Base-by-base conservation (phyloP, 2,113 vertebrate species). In the Corythornis vintsioides region DNA sequence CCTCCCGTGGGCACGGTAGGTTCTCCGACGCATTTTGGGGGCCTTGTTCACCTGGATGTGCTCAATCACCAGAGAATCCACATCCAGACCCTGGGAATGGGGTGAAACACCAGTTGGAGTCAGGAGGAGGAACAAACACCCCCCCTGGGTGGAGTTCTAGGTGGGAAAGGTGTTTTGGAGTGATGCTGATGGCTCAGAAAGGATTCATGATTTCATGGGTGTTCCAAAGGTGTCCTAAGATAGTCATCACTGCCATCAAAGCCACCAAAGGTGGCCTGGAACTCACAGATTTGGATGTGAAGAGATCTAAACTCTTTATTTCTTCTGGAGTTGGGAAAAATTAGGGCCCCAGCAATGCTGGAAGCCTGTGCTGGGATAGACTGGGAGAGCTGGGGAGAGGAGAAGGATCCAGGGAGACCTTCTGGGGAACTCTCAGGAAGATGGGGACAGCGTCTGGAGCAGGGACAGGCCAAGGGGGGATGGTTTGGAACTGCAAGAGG, bases 11-110 rank as follows among this genome's bases (percentile, higher is more conserved):
- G 99, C 99, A 14, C 99, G 97, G 97, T 99, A 99, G 0, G 99
- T 99, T 21, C 99, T 98, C 2, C 99, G 92, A 60, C 99, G 98
- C 99, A 99, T 99, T 96, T 99, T 99, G 35, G 99, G 99, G 21
- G 99, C 99, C 94, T 99, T 99, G 97, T 99, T 99, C 38, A 99
- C 99, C 96, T 99, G 99, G 97, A 99, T 99, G 97, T 99, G 99
- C 97, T 99, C 99, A 4, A 99, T 99, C 55, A 99, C 99, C 94
- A 99, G 97, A 56, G 99, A 99, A 95, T 99, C 99, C 50, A 99
- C 99, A 20, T 99, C 99, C 11, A 99, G 98, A 74, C 99, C 99
- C 99, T 99, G 61, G 15, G 21, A 43, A 5, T 8, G 43, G 11
- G 6, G 19, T 9, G 7, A 52, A 11, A 38, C 18, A 19, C 15